These are phyloP conservation scores for Delphinapterus leucas DNA, from an alignment of 2,113 vertebrate genomes.

Conservation along the genomic window DNA sequence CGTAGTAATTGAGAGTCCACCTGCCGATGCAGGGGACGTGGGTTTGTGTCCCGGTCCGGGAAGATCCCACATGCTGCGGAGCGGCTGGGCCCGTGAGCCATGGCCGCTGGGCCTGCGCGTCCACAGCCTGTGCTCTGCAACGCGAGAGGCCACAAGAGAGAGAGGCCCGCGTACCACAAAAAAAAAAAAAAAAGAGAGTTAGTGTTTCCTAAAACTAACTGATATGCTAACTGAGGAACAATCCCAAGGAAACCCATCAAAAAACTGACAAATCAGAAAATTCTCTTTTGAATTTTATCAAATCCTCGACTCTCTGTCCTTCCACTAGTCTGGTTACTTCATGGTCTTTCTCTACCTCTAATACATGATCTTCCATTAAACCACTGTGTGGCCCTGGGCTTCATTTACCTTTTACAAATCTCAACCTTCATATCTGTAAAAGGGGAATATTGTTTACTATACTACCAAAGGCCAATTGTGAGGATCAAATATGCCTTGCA, in stretches of 20 bases:
- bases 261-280: not conserved
- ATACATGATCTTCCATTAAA: not conserved
- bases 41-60: too few relatives aligned
- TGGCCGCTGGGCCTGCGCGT: too few relatives aligned
- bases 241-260: not conserved
- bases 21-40: too few relatives aligned
- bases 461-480: not conserved
- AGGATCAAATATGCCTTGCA: not conserved
- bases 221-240: not conserved
- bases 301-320: not conserved
- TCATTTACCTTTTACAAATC: not conserved
- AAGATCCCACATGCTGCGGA: too few relatives aligned
- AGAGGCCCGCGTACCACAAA: too few relatives aligned
- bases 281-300: not conserved
- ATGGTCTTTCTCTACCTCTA: not conserved
- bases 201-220: not conserved
- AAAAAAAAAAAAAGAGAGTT: not conserved
- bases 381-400: not conserved
- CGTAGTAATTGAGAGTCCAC: too few relatives aligned
- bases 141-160: too few relatives aligned
- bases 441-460: not conserved
- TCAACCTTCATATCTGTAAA: not conserved
- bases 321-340: not conserved
- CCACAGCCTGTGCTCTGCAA: too few relatives aligned
- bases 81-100: too few relatives aligned